phyloP scores from a whole-genome alignment of 2,888 invertebrate species.

The Erebia aethiops region DNA sequence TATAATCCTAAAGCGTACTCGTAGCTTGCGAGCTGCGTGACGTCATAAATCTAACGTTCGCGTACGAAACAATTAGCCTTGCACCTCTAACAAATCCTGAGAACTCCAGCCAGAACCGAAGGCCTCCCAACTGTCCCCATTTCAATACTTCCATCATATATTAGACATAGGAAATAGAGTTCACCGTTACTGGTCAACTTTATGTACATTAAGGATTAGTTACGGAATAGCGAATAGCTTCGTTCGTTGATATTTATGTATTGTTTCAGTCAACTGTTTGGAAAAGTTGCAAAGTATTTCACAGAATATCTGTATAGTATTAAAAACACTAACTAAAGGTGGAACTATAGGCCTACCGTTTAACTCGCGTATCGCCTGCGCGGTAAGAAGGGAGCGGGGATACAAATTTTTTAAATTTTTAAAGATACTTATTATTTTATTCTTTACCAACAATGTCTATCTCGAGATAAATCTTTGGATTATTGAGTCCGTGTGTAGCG shows the following conservation, averaged over 20 bases:
- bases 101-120: conserved; percentile 42
- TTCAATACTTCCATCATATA: conserved; percentile 22
- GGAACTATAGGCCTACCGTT: too few species aligned
- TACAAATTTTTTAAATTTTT: too few species aligned
- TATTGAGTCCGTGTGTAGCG: too few species aligned
- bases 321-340: neutral
- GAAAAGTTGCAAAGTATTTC: neutral
- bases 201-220: conserved; percentile 67
- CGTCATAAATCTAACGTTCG: conserved; percentile 63
- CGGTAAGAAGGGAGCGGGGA: too few species aligned
- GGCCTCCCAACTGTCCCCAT: conserved; percentile 31
- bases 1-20: conserved; percentile 18
- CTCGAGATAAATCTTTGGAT: too few species aligned
- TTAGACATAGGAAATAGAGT: conserved; percentile 39
- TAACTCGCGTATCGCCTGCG: too few species aligned
- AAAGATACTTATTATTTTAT: too few species aligned
- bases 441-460: too few species aligned
- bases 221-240: conserved; percentile 56
- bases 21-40: conserved; percentile 48
- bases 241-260: conserved; percentile 39
- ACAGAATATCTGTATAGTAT: neutral
- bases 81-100: conserved; percentile 55
- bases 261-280: neutral
- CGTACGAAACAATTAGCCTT: conserved; percentile 70
- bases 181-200: conserved; percentile 48